A percentile compares a stretch with the other conserved stretches of the same genome.
Conservation (phyloP, 2,888 invertebrate genomes). For the Falcaria lacertinaria region DNA sequence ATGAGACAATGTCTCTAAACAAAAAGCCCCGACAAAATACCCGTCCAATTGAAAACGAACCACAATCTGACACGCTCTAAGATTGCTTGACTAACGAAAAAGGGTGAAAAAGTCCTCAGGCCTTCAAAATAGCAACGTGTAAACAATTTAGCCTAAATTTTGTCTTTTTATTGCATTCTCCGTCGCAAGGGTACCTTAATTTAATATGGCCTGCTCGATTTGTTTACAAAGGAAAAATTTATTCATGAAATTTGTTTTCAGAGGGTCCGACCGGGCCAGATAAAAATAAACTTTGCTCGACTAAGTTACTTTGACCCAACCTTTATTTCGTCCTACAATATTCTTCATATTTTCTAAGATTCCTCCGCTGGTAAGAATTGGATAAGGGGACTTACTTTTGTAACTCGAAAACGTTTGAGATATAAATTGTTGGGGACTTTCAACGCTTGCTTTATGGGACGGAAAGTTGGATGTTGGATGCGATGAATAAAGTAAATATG, state of each 20-base stretch:
- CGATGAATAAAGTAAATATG: not conserved
- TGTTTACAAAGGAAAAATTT: constrained; percentile 78
- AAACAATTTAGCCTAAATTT: constrained; percentile 35
- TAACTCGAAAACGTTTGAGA: not conserved
- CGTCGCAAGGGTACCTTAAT: constrained; percentile 61
- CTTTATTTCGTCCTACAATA: constrained; percentile 36
- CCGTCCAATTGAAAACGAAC: not conserved
- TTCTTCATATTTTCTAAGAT: constrained; percentile 42
- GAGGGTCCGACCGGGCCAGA: constrained; percentile 47
- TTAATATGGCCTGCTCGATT: constrained; percentile 73
- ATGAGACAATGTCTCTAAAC: no score
- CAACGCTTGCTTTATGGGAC: not conserved
- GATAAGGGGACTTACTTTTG: constrained; percentile 2
- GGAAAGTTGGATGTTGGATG: not conserved
- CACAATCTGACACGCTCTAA: not conserved
- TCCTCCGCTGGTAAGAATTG: constrained; percentile 17
- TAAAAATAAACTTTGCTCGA: constrained; percentile 66
- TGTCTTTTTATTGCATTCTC: constrained; percentile 53
- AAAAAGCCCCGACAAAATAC: not conserved
- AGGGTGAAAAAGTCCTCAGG: not conserved
- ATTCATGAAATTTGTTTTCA: constrained; percentile 77
- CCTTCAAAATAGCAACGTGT: constrained; percentile 13
- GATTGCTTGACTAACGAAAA: not conserved
- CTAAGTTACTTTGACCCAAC: constrained; percentile 52
- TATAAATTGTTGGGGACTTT: not conserved